phyloP scores from a whole-genome alignment of 2,113 vertebrate genomes.

The Petroica traversi region DNA sequence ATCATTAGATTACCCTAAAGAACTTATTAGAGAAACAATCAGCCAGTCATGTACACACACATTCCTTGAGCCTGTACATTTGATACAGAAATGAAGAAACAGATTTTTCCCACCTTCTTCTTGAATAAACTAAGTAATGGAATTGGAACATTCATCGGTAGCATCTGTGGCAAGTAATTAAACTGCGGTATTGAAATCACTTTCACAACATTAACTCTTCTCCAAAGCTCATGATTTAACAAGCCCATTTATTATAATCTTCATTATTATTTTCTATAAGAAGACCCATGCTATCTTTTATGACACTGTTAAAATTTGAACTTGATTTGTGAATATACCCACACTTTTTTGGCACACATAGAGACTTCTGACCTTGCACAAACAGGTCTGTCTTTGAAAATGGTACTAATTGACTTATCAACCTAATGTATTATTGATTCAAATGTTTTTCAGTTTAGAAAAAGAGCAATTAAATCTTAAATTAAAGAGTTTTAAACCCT shows the following conservation, averaged over 20 bases:
- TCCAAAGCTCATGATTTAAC: slow-evolving; percentile 4
- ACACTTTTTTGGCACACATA: not conserved
- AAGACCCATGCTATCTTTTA: not conserved
- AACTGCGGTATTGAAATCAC: not conserved
- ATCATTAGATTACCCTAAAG: not conserved
- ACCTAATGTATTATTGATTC: not conserved
- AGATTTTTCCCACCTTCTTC: accelerated
- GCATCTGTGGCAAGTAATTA: slow-evolving; percentile 23
- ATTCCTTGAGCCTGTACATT: not conserved
- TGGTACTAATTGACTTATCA: not conserved
- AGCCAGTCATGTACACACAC: not conserved
- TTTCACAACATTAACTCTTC: slow-evolving; percentile 3
- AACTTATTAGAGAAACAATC: not conserved
- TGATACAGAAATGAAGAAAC: not conserved
- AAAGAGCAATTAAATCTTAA: not conserved
- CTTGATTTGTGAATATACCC: not conserved
- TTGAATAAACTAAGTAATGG: not conserved
- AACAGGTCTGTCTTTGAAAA: not conserved
- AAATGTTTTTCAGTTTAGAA: not conserved
- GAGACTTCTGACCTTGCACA: not conserved
- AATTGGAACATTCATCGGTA: not conserved
- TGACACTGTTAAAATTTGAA: not conserved
- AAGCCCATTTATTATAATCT: not conserved
- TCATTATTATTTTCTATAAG: not conserved
- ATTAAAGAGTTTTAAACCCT: not conserved